phyloP scores from a whole-genome alignment of 2,888 invertebrate genomes.

The Hypercompe scribonia region DNA sequence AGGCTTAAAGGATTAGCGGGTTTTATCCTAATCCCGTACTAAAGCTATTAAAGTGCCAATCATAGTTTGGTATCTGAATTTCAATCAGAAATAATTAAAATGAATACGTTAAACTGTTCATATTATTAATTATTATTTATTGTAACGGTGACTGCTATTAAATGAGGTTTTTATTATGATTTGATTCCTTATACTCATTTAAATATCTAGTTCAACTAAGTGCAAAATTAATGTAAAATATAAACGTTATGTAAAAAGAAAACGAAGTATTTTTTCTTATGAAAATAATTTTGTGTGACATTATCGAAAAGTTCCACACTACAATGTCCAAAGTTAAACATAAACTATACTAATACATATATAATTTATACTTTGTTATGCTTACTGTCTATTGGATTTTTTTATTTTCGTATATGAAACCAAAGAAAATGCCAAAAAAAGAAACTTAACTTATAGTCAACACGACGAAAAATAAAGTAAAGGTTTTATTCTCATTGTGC shows the following conservation, averaged over 20 bases:
- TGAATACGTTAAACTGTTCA: neutral
- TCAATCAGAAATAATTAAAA: neutral
- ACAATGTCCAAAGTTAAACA: neutral
- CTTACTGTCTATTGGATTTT: too few relatives aligned
- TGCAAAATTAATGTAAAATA: too few relatives aligned
- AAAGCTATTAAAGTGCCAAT: neutral
- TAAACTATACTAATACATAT: too few relatives aligned
- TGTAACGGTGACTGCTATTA: neutral
- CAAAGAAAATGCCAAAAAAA: too few relatives aligned
- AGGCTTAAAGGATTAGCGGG: constrained; percentile 22
- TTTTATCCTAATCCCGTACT: neutral
- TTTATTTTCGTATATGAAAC: too few relatives aligned
- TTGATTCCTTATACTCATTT: neutral
- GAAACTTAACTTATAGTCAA: neutral
- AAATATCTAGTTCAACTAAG: too few relatives aligned
- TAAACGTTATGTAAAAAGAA: neutral
- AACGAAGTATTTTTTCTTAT: neutral
- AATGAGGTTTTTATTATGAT: neutral
- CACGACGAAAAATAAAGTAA: too few relatives aligned
- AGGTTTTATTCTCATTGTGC: neutral
- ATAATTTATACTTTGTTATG: too few relatives aligned
- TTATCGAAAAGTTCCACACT: too few relatives aligned
- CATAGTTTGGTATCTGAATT: neutral
- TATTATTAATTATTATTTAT: neutral
- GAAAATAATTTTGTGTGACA: too few relatives aligned